Evolutionary conservation across 2,888 invertebrate genomes (phyloP), one percentile per base, ranked within the genome.

Genomic region (Pseudolycoriella hygida): DNA sequence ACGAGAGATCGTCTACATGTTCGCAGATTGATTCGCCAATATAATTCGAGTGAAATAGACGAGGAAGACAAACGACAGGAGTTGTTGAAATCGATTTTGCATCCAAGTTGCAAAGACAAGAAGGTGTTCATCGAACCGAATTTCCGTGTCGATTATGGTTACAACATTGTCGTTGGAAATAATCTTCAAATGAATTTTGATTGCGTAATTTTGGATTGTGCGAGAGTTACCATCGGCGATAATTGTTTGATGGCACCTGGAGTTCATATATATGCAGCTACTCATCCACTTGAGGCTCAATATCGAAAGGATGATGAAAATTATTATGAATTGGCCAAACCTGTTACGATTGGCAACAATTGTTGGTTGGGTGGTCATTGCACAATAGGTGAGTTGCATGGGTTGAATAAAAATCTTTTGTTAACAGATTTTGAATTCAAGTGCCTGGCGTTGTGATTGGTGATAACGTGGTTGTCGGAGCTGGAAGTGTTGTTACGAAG

Each of bases 201-300:
- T 31, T 42, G 42, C 25, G 42, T 42, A 5, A 17, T 42, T 6
- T 15, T 42, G 17, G 42, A 42, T 15, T 42, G 42, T 31, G 42
- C 25, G 2, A 20, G 25, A 2, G 25, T 42, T 12, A 30, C 20
- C 3, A 25, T 42, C 12, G 42, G 42, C 5, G 30, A 30, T 17
- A 15, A 30, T 15, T 42, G 42, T 31, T 15, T 42, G 8, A 6
- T 42, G 42, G 42, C 42, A 8, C 42, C 42, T 5, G 42, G 42
- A 15, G 42, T 42, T 25, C 42, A 42, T 17, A 30, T 42, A 14
- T 42, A 42, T 31, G 42, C 42, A 30, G 42, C 42, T 2, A 15
- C 20, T 11, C 42, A 42, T 42, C 42, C 42, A 15, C 8, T 42
- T 3, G 12, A 14, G 17, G 20, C 42, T 3, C 17, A 20, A 8